A percentile compares a stretch with the other conserved stretches of the same genome.
Evolutionary conservation across 2,888 invertebrate genomes (phyloP).

Genomic region (Vannuccia rotundouncinata): DNA sequence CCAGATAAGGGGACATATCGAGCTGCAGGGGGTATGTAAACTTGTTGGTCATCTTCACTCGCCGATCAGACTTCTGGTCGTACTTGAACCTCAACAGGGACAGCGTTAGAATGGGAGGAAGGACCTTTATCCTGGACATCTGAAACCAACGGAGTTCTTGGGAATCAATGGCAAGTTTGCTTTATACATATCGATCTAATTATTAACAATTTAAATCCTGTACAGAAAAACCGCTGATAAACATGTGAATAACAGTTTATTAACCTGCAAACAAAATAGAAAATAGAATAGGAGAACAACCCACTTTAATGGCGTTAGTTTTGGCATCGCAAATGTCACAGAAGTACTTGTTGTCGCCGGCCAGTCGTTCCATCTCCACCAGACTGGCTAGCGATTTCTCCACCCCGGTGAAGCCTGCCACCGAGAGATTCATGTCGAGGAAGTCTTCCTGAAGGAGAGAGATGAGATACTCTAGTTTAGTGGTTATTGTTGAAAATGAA

Average conservation of each 20-base stretch:
- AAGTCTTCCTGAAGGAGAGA: constrained; percentile 49
- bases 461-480: not conserved
- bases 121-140: constrained; percentile 51
- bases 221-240: too few relatives aligned
- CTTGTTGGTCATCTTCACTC: constrained; percentile 51
- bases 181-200: too few relatives aligned
- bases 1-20: constrained; percentile 49
- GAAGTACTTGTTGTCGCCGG: constrained; percentile 54
- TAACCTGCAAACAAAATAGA: too few relatives aligned
- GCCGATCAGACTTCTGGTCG: constrained; percentile 51
- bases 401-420: constrained; percentile 49
- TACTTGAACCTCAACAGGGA: constrained; percentile 56
- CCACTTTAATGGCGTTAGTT: constrained; percentile 55
- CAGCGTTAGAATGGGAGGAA: constrained; percentile 55
- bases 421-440: constrained; percentile 52
- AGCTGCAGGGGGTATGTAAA: constrained; percentile 52
- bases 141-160: too few relatives aligned
- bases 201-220: too few relatives aligned
- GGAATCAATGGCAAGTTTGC: too few relatives aligned
- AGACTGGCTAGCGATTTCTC: constrained; percentile 45
- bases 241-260: too few relatives aligned
- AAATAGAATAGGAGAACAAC: too few relatives aligned
- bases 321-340: constrained; percentile 53
- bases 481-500: too few relatives aligned
- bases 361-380: constrained; percentile 47